These are phyloP conservation scores for Thunnus thynnus DNA, from an alignment of 2,113 vertebrate genomes.

Conservation along the genomic window DNA sequence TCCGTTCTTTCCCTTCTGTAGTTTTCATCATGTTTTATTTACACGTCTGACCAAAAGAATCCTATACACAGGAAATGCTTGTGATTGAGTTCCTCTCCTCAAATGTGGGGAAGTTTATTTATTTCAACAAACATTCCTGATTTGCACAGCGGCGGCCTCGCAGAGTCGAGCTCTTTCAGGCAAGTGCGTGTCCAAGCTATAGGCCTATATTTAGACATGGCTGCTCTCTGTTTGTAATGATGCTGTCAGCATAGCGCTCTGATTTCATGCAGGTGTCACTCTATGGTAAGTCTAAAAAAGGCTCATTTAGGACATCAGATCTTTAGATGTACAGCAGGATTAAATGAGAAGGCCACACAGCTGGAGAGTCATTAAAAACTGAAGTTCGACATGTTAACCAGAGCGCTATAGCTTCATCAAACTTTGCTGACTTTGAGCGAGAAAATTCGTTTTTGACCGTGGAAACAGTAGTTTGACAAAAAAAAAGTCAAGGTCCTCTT, in stretches of 20 bases:
- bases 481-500: neutral
- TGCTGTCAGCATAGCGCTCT: slow-evolving; percentile 58
- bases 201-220: slow-evolving; percentile 92
- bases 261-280: slow-evolving; percentile 71
- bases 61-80: slow-evolving; percentile 87
- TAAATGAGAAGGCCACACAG: neutral
- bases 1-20: slow-evolving; percentile 43
- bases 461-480: no score
- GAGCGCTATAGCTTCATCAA: neutral
- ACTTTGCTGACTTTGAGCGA: neutral
- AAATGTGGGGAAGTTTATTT: slow-evolving; percentile 97
- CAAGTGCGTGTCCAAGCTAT: slow-evolving; percentile 62
- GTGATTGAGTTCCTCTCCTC: slow-evolving; percentile 87
- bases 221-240: slow-evolving; percentile 70
- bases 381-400: neutral
- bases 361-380: neutral
- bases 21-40: slow-evolving; percentile 83
- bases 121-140: slow-evolving; percentile 97
- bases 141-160: slow-evolving; percentile 86
- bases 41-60: slow-evolving; percentile 82
- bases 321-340: neutral
- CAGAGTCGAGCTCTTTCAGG: slow-evolving; percentile 76
- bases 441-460: neutral
- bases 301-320: neutral
- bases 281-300: neutral